Conservation (phyloP, 2,113 vertebrate genomes). For the Macroglossus sobrinus region DNA sequence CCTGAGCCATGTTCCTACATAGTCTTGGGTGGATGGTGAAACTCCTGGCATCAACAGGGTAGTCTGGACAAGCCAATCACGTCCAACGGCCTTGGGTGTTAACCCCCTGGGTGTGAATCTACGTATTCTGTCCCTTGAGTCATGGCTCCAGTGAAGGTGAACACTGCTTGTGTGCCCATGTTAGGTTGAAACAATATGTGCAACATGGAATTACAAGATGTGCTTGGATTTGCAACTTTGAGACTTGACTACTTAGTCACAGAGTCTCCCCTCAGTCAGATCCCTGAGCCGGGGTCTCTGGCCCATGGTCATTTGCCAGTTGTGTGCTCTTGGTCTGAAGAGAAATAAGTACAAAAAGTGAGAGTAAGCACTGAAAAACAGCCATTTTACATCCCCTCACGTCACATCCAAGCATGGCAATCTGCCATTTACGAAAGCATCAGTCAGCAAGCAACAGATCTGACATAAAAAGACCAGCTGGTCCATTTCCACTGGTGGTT, state of each 20-base stretch:
- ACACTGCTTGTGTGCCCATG: no score
- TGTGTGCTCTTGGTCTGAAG: background rate
- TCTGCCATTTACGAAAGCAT: background rate
- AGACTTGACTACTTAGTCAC: background rate
- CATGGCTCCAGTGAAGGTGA: background rate
- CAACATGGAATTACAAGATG: background rate
- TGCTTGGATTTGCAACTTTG: background rate
- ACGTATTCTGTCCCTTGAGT: background rate
- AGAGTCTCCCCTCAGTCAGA: background rate
- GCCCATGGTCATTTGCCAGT: fast-evolving
- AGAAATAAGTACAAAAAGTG: background rate
- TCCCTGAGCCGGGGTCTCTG: background rate
- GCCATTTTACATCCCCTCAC: fast-evolving
- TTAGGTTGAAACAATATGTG: background rate
- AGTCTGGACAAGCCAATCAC: background rate
- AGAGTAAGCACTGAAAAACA: background rate
- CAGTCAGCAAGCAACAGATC: background rate
- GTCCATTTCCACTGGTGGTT: background rate
- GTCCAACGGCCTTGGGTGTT: background rate
- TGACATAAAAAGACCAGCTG: background rate
- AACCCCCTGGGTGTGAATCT: background rate
- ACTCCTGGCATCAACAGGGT: background rate
- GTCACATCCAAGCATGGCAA: background rate
- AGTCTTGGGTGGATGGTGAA: background rate
- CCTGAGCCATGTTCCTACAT: background rate